Base-by-base conservation (phyloP, 2,888 invertebrate genomes). In the Amphipoea oculea region DNA sequence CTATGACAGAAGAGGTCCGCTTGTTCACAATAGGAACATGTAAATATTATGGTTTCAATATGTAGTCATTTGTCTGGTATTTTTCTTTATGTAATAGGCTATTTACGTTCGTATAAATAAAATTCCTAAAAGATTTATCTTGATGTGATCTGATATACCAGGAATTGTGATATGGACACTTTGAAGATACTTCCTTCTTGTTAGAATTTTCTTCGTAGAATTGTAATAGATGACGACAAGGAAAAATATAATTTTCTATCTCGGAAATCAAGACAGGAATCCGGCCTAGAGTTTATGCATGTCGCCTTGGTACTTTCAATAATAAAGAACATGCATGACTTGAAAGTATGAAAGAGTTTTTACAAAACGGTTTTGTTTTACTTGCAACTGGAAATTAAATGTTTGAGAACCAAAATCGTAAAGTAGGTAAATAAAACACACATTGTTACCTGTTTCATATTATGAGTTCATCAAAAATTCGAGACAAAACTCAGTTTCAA, bases 401-500 rank as follows among this genome's bases (percentile, higher is more conserved):
- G 20, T 78, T 54, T 51, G 2, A 36, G 17, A 51, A 51, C 17
- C 1, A 62, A 62, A 78, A 36, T 11, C 29, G 62, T 54, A n/a
- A 48, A 62, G 17, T n/a, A 48, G 9, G 36, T 62, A 48, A 20
- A n/a, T 60, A 60, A 40, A 71, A 57, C 36, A 23, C 36, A 36
- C 11, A 29, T 9, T 29, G 20, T 63, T 11, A 48, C 23, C n/a
- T n/a, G n/a, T n/a, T n/a, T 60, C 4, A 60, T 45, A 20, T 54
- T 29, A n/a, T 57, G 57, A 85, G 71, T 84, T 51, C 45, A 74
- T 57, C 2, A 45, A 83, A 84, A 79, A 65, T 71, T 73, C 70
- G 66, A 70, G 36, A 79, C 57, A 74, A 76, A 73, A 75, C 68
- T 69, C 67, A 6, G 36, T 74, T 87, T 79, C 65, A 74, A 84